phyloP scores from a whole-genome alignment of 53 echinoderm and acorn worm species.

The Temnopleurus reevesii region DNA sequence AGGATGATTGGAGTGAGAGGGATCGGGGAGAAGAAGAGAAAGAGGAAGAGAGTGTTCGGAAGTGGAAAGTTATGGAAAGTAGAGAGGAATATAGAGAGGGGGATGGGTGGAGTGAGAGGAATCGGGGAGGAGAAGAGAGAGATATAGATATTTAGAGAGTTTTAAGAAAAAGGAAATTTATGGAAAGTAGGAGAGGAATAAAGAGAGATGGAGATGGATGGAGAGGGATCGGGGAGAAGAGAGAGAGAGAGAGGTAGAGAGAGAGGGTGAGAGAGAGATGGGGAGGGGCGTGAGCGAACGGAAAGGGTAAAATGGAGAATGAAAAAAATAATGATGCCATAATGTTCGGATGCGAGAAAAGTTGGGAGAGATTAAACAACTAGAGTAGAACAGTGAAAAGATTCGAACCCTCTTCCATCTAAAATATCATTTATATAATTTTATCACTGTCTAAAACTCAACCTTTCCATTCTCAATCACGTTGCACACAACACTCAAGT shows the following conservation, averaged over 20 bases:
- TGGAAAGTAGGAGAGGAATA: not conserved
- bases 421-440: too few species aligned
- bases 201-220: not conserved
- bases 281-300: not conserved
- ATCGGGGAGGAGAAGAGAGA: too few species aligned
- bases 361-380: too few species aligned
- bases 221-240: conserved; percentile 4
- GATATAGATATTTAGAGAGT: too few species aligned
- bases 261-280: conserved; percentile 56
- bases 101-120: too few species aligned
- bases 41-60: not conserved
- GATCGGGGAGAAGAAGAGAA: not conserved
- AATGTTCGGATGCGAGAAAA: too few species aligned
- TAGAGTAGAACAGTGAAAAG: too few species aligned
- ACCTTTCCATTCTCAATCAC: too few species aligned
- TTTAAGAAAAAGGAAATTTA: not conserved
- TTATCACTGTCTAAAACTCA: too few species aligned
- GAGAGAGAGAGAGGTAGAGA: not conserved
- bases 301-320: not conserved
- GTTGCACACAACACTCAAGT: too few species aligned
- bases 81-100: not conserved
- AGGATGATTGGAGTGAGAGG: not conserved
- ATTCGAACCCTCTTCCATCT: too few species aligned
- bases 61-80: not conserved
- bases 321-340: conserved; percentile 34